Conservation (phyloP, 2,113 vertebrate genomes). For the Leiothrix lutea region DNA sequence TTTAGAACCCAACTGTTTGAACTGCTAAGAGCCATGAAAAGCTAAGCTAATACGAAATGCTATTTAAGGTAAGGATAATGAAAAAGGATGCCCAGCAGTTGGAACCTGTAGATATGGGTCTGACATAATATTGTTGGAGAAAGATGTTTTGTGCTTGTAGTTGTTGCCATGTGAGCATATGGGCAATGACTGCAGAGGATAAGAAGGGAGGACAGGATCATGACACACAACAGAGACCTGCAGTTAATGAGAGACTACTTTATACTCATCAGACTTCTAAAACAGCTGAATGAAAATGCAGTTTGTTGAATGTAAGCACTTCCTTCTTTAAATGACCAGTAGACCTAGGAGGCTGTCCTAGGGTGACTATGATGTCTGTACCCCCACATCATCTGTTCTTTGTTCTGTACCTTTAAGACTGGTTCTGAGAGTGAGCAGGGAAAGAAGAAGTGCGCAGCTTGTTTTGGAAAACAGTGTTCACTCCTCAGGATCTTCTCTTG, state of each 20-base stretch:
- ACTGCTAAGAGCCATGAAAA: neutral
- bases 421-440: too few relatives aligned
- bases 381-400: too few relatives aligned
- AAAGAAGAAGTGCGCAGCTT: too few relatives aligned
- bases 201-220: neutral
- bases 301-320: neutral
- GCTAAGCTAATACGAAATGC: neutral
- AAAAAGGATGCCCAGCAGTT: neutral
- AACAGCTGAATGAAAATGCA: neutral
- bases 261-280: neutral
- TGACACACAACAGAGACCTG: neutral
- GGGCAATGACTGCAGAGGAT: neutral
- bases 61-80: neutral
- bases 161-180: neutral
- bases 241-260: neutral
- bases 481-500: too few relatives aligned
- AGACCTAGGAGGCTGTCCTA: neutral
- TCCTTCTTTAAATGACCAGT: neutral
- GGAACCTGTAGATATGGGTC: neutral
- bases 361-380: too few relatives aligned
- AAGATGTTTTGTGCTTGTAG: neutral
- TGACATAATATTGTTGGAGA: neutral
- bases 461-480: too few relatives aligned
- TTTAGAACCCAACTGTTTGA: neutral
- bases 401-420: too few relatives aligned